Evolutionary conservation across 2,888 invertebrate genomes (phyloP).

Genomic region (Diaprepes abbreviatus): DNA sequence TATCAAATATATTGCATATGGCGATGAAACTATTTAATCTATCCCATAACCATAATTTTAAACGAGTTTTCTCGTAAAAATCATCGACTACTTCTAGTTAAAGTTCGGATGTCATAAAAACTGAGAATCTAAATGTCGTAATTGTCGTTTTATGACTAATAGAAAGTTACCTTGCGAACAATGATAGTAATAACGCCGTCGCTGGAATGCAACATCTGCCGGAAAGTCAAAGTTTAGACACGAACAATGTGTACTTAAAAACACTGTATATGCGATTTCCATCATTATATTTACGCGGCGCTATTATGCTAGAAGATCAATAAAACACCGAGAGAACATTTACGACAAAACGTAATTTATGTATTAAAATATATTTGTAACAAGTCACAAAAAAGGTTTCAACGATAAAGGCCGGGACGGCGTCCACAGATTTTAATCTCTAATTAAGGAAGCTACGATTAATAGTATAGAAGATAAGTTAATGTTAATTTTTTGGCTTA

Average conservation of each 20-base stretch:
- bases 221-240: conserved; percentile 46
- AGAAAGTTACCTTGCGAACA: conserved; percentile 30
- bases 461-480: conserved; percentile 9
- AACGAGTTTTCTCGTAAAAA: background rate
- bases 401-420: conserved; percentile 14
- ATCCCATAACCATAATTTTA: conserved; percentile 1
- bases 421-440: conserved; percentile 27
- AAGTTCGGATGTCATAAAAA: conserved; percentile 5
- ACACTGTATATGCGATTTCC: conserved; percentile 34
- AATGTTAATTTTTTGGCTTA: conserved; percentile 1
- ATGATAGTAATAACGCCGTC: conserved; percentile 25
- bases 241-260: conserved; percentile 49
- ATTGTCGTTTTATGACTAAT: conserved; percentile 32
- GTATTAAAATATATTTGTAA: conserved; percentile 25
- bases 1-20: too few species aligned
- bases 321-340: conserved; percentile 21
- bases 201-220: conserved; percentile 44
- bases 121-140: conserved; percentile 13
- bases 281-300: conserved; percentile 18
- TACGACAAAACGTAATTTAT: conserved; percentile 16
- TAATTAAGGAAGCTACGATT: conserved; percentile 26
- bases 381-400: conserved; percentile 20
- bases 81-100: background rate
- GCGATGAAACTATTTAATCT: too few species aligned
- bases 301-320: conserved; percentile 19